Evolutionary conservation across 92 coral and sea anemone genomes (phyloP), one percentile per base, ranked within the genome.

Genomic region (Montipora capitata): DNA sequence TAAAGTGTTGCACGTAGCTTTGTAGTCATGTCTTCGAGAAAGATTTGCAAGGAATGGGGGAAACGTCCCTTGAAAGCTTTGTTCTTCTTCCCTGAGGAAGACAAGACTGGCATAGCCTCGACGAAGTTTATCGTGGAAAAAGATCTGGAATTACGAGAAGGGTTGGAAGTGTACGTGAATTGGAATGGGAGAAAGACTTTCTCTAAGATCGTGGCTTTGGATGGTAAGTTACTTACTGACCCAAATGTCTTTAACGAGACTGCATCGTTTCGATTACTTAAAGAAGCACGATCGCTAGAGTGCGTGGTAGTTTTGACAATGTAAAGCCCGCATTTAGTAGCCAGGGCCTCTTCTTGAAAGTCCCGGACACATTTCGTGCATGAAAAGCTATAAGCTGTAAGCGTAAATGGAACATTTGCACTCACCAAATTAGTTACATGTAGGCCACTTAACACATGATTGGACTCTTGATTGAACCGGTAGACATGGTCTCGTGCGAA

Each of bases 121-220:
- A 70, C 49, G 75, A 70, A 70, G 75, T 40, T 70, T 14, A 70
- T 70, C 52, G 75, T 70, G 44, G 75, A 70, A 70, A 70, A 70
- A 70, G 75, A 68, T 68, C 74, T 68, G 48, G 74, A 70, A 70
- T 70, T 39, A 70, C 75, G 49, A 70, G 75, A 70, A 40, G 49
- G 75, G 75, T 70, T 70, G 75, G 48, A 70, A 70, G 75, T 70
- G 75, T 13, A 70, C 45, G 49, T 70, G 75, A 38, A 70, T 40
- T 70, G 75, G 75, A 35, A 70, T 35, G 75, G 75, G 49, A 70
- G 49, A 40, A 70, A 63, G 40, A 20, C 40, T 70, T 40, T 35
- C 75, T 35, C 75, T n/a, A 70, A 70, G 75, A 70, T 70, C 75
- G 11, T 70, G 49, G 75, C 75, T 70, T 70, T 70, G 75, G 49